A percentile compares a stretch with the other conserved stretches of the same genome.
These are phyloP conservation scores for Protosalanx chinensis DNA, from an alignment of 2,797 vertebrate genomes.

Conservation along the genomic window DNA sequence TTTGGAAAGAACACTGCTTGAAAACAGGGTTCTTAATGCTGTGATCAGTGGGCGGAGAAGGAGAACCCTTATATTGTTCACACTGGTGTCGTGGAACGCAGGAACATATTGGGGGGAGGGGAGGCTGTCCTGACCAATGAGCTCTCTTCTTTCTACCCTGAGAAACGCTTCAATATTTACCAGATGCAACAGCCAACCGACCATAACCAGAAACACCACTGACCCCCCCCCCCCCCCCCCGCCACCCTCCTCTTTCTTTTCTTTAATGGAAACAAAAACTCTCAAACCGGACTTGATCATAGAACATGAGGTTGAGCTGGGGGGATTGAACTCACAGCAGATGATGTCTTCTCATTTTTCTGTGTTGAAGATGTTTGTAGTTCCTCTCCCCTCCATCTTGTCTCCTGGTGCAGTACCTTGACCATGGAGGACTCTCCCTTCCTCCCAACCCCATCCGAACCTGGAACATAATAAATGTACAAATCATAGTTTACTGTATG, in stretches of 20 bases:
- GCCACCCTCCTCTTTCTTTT: slow-evolving; percentile 50
- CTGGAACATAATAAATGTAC: slow-evolving; percentile 80
- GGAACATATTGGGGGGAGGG: slow-evolving; percentile 51
- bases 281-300: no score
- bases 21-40: slow-evolving; percentile 78
- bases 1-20: slow-evolving; percentile 77
- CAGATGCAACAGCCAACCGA: slow-evolving; percentile 59
- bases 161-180: slow-evolving; percentile 69
- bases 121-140: slow-evolving; percentile 81
- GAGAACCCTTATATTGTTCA: slow-evolving; percentile 81
- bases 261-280: slow-evolving; percentile 2
- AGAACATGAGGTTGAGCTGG: no score
- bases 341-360: no score
- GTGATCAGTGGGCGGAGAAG: slow-evolving; percentile 86
- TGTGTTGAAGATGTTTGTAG: no score
- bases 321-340: no score
- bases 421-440: no score
- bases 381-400: no score
- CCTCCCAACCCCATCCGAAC: slow-evolving; percentile 53
- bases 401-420: no score
- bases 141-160: slow-evolving; percentile 78
- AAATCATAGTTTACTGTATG: slow-evolving; percentile 81
- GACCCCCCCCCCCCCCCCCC: slow-evolving; percentile 55
- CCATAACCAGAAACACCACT: slow-evolving; percentile 58
- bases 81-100: slow-evolving; percentile 64